Evolutionary conservation across 2,113 vertebrate genomes (phyloP).

Genomic region (Gadus macrocephalus): DNA sequence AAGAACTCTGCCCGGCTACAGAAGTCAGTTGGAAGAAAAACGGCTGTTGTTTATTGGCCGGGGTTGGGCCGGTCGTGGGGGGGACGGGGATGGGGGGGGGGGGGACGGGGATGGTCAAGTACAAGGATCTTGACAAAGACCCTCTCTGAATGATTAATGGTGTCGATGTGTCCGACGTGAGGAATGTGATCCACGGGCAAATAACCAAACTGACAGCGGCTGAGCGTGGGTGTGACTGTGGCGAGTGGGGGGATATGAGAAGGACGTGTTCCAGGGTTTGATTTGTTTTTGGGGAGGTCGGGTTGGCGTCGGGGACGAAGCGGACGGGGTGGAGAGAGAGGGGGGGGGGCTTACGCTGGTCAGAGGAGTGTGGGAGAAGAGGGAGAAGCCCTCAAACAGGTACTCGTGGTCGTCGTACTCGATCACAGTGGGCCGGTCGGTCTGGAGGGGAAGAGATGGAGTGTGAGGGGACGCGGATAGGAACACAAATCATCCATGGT

Average conservation of each 20-base stretch:
- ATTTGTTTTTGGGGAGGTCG: too few relatives aligned
- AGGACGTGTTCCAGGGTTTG: background rate
- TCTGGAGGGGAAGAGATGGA: slow-evolving; percentile 69
- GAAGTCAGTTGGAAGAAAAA: slow-evolving; percentile 24
- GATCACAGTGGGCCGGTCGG: slow-evolving; percentile 93
- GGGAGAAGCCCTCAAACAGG: slow-evolving; percentile 97
- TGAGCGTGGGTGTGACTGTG: too few relatives aligned
- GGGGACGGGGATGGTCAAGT: background rate
- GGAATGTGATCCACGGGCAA: too few relatives aligned
- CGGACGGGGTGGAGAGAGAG: background rate
- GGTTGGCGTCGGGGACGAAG: too few relatives aligned
- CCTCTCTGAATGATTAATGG: slow-evolving; percentile 31
- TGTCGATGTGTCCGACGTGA: background rate
- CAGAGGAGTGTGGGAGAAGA: slow-evolving; percentile 91
- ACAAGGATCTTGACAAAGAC: slow-evolving; percentile 11
- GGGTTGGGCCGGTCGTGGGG: too few relatives aligned
- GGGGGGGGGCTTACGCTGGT: slow-evolving; percentile 79
- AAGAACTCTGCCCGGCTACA: too few relatives aligned
- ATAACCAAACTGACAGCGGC: too few relatives aligned
- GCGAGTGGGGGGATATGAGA: background rate
- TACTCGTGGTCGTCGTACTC: slow-evolving; percentile 99
- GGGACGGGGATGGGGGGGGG: slow-evolving; percentile 1
- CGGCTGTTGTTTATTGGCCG: slow-evolving; percentile 4
- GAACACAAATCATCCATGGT: too few relatives aligned
- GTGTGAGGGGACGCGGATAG: too few relatives aligned